Evolutionary conservation across 2,113 vertebrate genomes (phyloP), one percentile per base, ranked within the genome.

Genomic region (Anguilla rostrata): DNA sequence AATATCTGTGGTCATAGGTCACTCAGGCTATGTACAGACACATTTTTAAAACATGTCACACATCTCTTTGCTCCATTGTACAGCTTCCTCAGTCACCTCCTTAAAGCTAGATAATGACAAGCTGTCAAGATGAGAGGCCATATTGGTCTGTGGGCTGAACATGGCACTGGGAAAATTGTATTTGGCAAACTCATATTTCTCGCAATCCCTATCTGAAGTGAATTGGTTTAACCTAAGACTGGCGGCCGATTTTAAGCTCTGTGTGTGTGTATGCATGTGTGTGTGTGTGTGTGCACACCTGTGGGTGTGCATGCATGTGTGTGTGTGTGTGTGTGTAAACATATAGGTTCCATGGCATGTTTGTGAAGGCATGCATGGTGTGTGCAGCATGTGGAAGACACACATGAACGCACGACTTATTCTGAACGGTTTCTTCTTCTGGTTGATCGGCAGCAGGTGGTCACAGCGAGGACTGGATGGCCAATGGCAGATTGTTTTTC

Each of bases 331-430:
- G 60, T 53, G 26, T 20, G 16, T 14, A 53, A 20, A 49, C 46
- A 82, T 41, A 82, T 14, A n/a, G 41, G 41, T 41, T 75, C 71
- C 22, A 53, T 82, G 81, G 29, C 43, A 53, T 82, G 41, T 71
- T 46, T 71, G 63, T 66, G 85, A 86, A 46, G n/a, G 85, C 53
- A 63, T 80, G 84, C 66, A 49, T 29, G 15, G 9, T 80, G 78
- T 80, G 39, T 29, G 39, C 34, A 40, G 39, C 78, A 80, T 20
- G 15, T 80, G 78, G 78, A 80, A 41, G 78, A 41, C 78, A 40
- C 78, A 80, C 18, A 41, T 83, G 82, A 83, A 79, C 82, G 82
- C 41, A 43, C 84, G n/a, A 81, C 78, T 81, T 87, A 56, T 39
- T 80, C 75, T n/a, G 26, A 66, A 39, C 22, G 71, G n/a, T 87